Conservation (phyloP, 2,113 vertebrate species). For the Grus americana region DNA sequence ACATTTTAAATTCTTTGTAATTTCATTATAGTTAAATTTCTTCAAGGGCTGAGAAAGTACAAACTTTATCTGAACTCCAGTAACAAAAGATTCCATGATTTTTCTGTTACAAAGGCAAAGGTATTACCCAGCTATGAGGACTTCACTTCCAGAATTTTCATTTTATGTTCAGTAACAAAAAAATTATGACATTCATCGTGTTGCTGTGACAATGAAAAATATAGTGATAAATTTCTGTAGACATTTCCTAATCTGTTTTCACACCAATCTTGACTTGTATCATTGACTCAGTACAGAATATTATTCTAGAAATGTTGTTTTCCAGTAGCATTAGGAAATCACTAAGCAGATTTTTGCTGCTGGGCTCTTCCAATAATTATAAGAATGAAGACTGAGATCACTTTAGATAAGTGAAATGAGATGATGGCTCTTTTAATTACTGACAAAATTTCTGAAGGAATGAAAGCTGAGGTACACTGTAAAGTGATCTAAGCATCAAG, state of each 20-base stretch:
- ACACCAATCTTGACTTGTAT: constrained; percentile 9
- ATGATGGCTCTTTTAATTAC: constrained; percentile 60
- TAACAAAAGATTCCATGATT: background rate
- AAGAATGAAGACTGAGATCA: constrained; percentile 52
- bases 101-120: background rate
- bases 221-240: background rate
- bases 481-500: background rate
- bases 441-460: constrained; percentile 47
- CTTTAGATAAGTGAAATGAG: constrained; percentile 64
- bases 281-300: constrained; percentile 3
- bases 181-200: background rate
- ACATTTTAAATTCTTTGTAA: background rate
- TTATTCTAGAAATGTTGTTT: constrained; percentile 31
- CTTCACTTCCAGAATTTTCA: background rate
- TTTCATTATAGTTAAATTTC: background rate
- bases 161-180: background rate
- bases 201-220: background rate
- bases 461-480: background rate
- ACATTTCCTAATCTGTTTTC: background rate
- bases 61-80: background rate
- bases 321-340: constrained; percentile 10
- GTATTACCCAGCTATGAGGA: background rate
- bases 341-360: constrained; percentile 58
- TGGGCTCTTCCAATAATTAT: constrained; percentile 55
- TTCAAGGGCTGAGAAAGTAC: background rate